These are phyloP conservation scores for Cataglyphis altisquamis DNA, from an alignment of 2,888 invertebrate genomes.

Conservation along the genomic window DNA sequence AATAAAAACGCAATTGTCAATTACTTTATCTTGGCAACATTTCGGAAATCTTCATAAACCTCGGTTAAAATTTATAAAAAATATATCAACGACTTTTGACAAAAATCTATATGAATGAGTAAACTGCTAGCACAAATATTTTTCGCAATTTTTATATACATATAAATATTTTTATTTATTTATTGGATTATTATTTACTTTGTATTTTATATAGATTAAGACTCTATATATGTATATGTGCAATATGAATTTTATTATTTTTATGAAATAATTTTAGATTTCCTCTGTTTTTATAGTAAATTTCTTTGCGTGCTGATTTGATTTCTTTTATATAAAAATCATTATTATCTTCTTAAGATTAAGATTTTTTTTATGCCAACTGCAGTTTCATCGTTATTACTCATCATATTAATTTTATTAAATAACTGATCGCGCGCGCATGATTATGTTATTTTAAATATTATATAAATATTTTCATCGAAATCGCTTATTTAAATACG, in stretches of 20 bases:
- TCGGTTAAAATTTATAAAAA: neutral
- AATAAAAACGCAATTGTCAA: neutral
- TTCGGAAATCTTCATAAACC: neutral
- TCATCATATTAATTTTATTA: neutral
- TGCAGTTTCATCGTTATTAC: neutral
- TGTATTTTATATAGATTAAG: neutral
- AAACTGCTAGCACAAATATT: neutral
- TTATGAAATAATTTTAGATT: neutral
- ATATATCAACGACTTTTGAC: neutral
- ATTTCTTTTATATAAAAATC: neutral
- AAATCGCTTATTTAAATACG: neutral
- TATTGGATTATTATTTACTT: neutral
- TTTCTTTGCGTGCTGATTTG: neutral
- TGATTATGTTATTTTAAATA: neutral
- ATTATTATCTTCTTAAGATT: neutral
- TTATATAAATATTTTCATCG: slow-evolving; percentile 3
- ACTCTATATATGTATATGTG: neutral
- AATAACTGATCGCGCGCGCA: neutral
- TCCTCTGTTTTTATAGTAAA: neutral
- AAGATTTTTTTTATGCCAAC: neutral
- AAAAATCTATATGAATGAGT: neutral
- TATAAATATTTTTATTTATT: slow-evolving; percentile 5
- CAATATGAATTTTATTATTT: neutral
- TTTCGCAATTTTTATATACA: neutral
- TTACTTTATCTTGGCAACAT: neutral